These are phyloP conservation scores for Alcis repandata DNA, from an alignment of 2,888 invertebrate genomes.

Conservation along the genomic window DNA sequence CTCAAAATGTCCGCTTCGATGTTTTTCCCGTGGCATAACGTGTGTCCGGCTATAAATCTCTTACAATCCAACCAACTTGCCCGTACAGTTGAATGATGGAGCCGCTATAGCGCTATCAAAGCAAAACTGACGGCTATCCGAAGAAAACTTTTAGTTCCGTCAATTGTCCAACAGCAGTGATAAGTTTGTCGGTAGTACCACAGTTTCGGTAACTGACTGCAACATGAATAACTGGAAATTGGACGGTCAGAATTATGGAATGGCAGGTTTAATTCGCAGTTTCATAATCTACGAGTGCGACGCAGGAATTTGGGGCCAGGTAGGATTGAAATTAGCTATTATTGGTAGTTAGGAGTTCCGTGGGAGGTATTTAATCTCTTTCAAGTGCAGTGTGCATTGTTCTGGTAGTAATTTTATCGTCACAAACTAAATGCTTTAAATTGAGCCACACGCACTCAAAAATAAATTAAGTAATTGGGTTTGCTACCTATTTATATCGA, in stretches of 20 bases:
- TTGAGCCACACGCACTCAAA: too few species aligned
- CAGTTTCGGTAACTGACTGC: constrained; percentile 39
- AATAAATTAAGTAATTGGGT: too few species aligned
- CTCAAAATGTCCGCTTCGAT: constrained; percentile 30
- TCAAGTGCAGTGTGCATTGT: too few species aligned
- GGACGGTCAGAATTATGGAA: constrained; percentile 38
- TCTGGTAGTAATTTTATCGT: too few species aligned
- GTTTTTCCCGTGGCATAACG: constrained; percentile 40
- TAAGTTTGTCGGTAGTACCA: constrained; percentile 1
- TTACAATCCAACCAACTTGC: constrained; percentile 7
- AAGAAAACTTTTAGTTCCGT: neutral
- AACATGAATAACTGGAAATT: constrained; percentile 45
- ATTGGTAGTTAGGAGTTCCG: neutral
- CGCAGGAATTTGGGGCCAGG: constrained; percentile 10
- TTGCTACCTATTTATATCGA: too few species aligned
- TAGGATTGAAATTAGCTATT: neutral
- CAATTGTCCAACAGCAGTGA: neutral
- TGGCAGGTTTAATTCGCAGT: constrained; percentile 44
- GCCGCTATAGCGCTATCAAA: neutral
- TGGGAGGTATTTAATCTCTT: too few species aligned
- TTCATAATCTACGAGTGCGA: constrained; percentile 13
- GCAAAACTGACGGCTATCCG: neutral
- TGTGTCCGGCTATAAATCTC: constrained; percentile 41
- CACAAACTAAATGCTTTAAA: too few species aligned
- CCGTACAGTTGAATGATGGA: neutral